These are phyloP conservation scores for Pseudochirops corinnae DNA, from an alignment of 2,797 vertebrate genomes.

Conservation along the genomic window DNA sequence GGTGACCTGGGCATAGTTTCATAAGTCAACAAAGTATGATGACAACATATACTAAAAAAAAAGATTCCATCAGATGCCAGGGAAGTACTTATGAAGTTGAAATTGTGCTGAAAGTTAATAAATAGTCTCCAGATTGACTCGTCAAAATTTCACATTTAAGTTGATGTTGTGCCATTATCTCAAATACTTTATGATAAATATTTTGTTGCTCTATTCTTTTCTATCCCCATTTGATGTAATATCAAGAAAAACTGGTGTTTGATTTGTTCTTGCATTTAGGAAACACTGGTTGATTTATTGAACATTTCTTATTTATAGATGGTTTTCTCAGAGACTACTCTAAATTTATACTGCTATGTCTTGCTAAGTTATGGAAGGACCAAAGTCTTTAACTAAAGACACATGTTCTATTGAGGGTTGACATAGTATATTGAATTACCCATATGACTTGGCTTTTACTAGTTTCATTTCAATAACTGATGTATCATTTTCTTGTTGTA, in stretches of 20 bases:
- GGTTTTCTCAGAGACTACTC: not conserved
- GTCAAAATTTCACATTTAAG: not conserved
- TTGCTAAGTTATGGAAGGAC: not conserved
- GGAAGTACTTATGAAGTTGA: not conserved
- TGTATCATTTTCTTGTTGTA: not conserved
- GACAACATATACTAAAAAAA: not conserved
- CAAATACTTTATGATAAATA: not conserved
- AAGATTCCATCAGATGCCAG: not conserved
- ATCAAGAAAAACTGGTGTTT: not conserved
- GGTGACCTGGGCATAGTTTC: not conserved
- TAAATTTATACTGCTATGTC: not conserved
- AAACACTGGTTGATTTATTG: not conserved
- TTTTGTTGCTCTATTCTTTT: not conserved
- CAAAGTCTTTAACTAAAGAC: not conserved
- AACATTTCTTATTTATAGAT: not conserved
- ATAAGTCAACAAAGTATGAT: not conserved
- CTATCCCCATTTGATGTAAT: not conserved
- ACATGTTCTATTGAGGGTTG: not conserved
- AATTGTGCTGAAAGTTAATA: not conserved
- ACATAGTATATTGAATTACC: not conserved
- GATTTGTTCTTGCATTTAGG: not conserved
- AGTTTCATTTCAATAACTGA: not conserved
- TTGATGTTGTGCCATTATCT: not conserved
- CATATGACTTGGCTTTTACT: not conserved
- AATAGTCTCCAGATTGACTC: not conserved